These are phyloP conservation scores for Polyodon spathula DNA, from an alignment of 2,113 vertebrate genomes.

Conservation along the genomic window DNA sequence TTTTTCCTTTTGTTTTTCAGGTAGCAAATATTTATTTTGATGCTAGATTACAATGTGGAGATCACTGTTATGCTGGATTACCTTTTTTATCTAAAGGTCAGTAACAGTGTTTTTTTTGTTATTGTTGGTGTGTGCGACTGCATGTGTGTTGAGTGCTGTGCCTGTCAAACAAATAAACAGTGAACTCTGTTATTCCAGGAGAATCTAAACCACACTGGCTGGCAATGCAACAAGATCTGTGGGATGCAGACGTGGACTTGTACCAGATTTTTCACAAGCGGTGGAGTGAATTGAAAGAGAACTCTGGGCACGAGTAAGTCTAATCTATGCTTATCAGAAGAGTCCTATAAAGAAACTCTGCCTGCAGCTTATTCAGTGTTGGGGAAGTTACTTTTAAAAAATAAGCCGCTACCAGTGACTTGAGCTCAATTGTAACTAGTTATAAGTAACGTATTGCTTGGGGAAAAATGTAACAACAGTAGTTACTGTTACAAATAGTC, in stretches of 20 bases:
- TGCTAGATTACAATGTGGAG: conserved; percentile 81
- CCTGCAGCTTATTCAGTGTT: too few species aligned
- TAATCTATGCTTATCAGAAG: conserved; percentile 13
- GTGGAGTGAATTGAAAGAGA: conserved; percentile 77
- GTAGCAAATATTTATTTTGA: conserved; percentile 98
- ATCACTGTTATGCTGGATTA: conserved; percentile 88
- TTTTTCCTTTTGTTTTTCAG: conserved; percentile 52
- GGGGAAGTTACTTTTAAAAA: too few species aligned
- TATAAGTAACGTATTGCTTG: too few species aligned
- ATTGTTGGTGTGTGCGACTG: neutral
- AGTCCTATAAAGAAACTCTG: too few species aligned
- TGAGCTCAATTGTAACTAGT: too few species aligned
- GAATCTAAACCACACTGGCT: conserved; percentile 73
- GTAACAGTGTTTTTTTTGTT: conserved; percentile 30
- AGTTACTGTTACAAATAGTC: too few species aligned
- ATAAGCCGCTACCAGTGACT: too few species aligned
- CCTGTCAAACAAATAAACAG: neutral
- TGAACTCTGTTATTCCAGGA: conserved; percentile 40
- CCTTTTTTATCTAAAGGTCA: conserved; percentile 94
- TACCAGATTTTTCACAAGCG: conserved; percentile 78
- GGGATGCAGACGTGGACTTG: conserved; percentile 86
- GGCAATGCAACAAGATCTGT: conserved; percentile 78
- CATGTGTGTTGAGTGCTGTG: neutral
- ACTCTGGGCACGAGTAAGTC: conserved; percentile 68
- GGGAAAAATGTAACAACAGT: too few species aligned